Evolutionary conservation across 2,888 invertebrate genomes (phyloP).

Genomic region (Iselma pallidipennis): DNA sequence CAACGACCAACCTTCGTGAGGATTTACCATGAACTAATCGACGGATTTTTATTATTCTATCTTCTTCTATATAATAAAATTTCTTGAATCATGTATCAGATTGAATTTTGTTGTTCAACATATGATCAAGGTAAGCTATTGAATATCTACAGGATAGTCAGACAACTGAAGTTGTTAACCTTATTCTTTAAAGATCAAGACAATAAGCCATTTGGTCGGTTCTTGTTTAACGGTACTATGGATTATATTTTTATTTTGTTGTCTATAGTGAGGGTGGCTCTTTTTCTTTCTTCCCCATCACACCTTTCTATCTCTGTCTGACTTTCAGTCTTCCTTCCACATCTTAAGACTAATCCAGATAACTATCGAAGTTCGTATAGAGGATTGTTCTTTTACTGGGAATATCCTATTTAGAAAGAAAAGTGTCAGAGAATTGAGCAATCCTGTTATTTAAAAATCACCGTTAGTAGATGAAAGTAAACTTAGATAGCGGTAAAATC

Average conservation of each 20-base stretch:
- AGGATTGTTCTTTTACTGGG: not conserved
- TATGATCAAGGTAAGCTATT: conserved; percentile 38
- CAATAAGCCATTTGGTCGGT: conserved; percentile 12
- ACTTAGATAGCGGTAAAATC: conserved; percentile 35
- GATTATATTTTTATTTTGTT: not conserved
- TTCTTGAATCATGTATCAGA: not conserved
- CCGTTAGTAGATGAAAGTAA: conserved; percentile 42
- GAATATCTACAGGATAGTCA: conserved; percentile 34
- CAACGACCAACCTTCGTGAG: conserved; percentile 49
- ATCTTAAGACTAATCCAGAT: not conserved
- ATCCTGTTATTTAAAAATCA: conserved; percentile 34
- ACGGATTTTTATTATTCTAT: conserved; percentile 5
- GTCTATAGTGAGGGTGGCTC: not conserved
- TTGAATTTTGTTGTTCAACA: conserved; percentile 18
- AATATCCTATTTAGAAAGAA: conserved; percentile 35
- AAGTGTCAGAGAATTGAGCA: conserved; percentile 38
- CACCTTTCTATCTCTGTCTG: not conserved
- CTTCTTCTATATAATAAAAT: not conserved
- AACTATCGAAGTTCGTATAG: not conserved
- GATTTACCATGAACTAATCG: conserved; percentile 19
- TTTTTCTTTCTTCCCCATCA: not conserved
- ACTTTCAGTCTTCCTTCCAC: not conserved
- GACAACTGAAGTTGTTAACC: conserved; percentile 22
- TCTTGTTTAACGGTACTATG: conserved; percentile 1
- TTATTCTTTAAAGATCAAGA: conserved; percentile 20